A percentile compares a stretch with the other conserved stretches of the same genome.
phyloP scores from a whole-genome alignment of 1,140 invertebrate genomes.

The Magallana angulata region DNA sequence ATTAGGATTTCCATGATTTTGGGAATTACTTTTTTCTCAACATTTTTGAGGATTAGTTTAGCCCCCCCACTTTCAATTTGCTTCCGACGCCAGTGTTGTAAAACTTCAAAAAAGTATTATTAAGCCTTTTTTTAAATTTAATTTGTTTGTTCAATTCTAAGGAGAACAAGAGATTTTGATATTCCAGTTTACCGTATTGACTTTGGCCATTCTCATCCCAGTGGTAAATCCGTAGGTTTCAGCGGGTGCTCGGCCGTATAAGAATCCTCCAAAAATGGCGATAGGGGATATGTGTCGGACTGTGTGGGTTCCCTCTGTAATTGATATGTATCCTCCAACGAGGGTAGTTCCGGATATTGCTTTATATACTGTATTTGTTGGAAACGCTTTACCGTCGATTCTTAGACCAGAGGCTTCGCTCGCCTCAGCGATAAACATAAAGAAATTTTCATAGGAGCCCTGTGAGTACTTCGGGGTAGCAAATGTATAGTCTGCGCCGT shows the following conservation, averaged over 20 bases:
- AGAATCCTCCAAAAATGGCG: constrained; percentile 61
- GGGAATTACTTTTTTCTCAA: too few relatives aligned
- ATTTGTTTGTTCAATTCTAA: neutral
- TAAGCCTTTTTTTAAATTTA: neutral
- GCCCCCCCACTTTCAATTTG: too few relatives aligned
- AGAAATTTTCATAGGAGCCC: constrained; percentile 60
- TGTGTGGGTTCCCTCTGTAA: constrained; percentile 61
- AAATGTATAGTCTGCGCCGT: constrained; percentile 67
- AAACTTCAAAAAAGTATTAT: too few relatives aligned
- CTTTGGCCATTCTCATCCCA: constrained; percentile 59
- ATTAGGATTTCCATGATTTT: too few relatives aligned
- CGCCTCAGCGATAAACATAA: constrained; percentile 63
- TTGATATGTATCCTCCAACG: constrained; percentile 49
- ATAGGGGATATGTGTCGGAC: constrained; percentile 59
- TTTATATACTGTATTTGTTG: constrained; percentile 47
- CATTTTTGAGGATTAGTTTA: too few relatives aligned
- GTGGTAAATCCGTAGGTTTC: constrained; percentile 65
- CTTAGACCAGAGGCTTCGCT: constrained; percentile 55
- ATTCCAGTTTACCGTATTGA: constrained; percentile 55
- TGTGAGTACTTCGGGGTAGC: constrained; percentile 62
- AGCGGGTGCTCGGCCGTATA: constrained; percentile 58
- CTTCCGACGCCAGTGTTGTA: too few relatives aligned
- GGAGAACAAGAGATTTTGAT: too few relatives aligned
- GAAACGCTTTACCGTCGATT: constrained; percentile 51
- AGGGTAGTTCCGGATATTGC: constrained; percentile 54